Base-by-base conservation (phyloP, 2,888 invertebrate species). In the Geotrupes spiniger region DNA sequence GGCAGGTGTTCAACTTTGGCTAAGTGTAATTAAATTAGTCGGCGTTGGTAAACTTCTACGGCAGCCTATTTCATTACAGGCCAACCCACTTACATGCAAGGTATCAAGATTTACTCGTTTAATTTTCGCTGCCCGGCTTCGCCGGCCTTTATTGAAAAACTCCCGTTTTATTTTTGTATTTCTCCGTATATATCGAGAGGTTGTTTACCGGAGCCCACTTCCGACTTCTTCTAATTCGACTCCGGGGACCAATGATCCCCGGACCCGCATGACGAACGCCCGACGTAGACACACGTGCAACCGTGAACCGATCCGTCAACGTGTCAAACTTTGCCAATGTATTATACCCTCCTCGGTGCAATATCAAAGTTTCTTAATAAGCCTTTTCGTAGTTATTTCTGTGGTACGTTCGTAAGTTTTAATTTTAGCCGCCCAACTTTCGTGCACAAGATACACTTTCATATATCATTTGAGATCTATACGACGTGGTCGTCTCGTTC, bases 321-420 rank as follows among this genome's bases (percentile, higher is more conserved):
- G 60, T 64, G 65, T 65, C 66, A 67, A 68, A 68, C 66, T 68
- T 68, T 66, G 57, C 66, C 68, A 65, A 68, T 66, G 66, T 64
- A 63, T 68, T 65, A 66, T 62, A 58, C 37, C 58, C 57, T 59
- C 57, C 58, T 64, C 60, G 61, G 64, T 65, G 63, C 62, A 67
- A 67, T 68, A 67, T 66, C 63, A 63, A 68, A 68, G 63, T 66
- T 68, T 67, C 63, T 60, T 65, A 64, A 66, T 68, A 66, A 64
- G 62, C 57, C 59, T 53, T 47, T 58, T 59, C 57, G 56, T 56
- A 62, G 60, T 63, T 61, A 62, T 63, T 59, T n/a, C 38, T 25
- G 11, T 14, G 8, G 11, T 14, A 12, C 14, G 14, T 1, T 15
- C 33, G 33, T 10, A 33, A 14, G 14, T 12, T 33, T 33, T 33